A percentile compares a stretch with the other conserved stretches of the same genome.
Evolutionary conservation across 2,113 vertebrate species (phyloP).

Genomic region (Campylomormyrus numenius): DNA sequence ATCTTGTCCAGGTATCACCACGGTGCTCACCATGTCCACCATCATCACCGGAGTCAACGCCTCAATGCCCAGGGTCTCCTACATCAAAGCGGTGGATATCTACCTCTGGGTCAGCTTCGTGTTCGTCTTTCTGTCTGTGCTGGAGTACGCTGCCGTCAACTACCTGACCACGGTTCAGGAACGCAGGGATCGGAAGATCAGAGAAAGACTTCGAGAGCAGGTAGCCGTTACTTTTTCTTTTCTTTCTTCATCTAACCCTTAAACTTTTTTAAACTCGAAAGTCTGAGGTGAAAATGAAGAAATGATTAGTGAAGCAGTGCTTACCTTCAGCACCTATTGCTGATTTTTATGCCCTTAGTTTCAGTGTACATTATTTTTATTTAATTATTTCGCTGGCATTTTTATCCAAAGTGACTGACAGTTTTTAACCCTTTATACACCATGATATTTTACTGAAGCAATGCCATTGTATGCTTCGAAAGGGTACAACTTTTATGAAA

Average conservation of each 20-base stretch:
- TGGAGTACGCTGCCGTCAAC: conserved; percentile 79
- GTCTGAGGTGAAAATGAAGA: not conserved
- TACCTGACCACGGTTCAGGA: conserved; percentile 91
- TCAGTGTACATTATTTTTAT: not conserved
- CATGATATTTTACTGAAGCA: not conserved
- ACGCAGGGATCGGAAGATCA: conserved; percentile 70
- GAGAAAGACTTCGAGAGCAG: conserved; percentile 68
- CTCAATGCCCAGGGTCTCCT: conserved; percentile 87
- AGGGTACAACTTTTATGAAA: not conserved
- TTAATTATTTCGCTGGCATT: not conserved
- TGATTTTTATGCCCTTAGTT: not conserved
- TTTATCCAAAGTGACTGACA: not conserved
- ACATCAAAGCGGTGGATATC: conserved; percentile 74
- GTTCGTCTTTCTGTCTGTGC: conserved; percentile 68
- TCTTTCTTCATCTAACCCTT: not conserved
- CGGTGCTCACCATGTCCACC: conserved; percentile 61
- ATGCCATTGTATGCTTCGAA: not conserved
- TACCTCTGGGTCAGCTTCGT: conserved; percentile 74
- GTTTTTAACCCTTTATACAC: not conserved
- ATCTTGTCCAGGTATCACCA: conserved; percentile 71
- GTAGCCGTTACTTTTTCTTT: conserved; percentile 25
- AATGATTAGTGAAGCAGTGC: not conserved
- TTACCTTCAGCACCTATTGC: not conserved
- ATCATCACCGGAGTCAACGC: conserved; percentile 86
- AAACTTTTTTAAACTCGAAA: not conserved